Base-by-base conservation (phyloP, 2,888 invertebrate genomes). In the Mellilla xanthometata region DNA sequence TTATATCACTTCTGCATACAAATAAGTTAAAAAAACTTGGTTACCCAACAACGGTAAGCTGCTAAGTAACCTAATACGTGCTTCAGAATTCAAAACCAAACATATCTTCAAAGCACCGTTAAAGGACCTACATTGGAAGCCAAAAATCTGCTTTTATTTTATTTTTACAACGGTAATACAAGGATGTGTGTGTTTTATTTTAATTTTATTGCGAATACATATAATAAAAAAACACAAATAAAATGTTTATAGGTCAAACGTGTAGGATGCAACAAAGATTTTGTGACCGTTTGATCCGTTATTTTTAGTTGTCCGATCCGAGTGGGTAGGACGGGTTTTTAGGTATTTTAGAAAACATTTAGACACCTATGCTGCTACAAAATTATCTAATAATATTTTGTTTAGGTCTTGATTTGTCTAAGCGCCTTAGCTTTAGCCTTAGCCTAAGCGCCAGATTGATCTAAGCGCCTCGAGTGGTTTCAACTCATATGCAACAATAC, bases 11-110 rank as follows among this genome's bases (percentile, higher is more conserved):
- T n/a, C n/a, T n/a, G n/a, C n/a, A n/a, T n/a, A n/a, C n/a, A n/a
- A n/a, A n/a, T n/a, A n/a, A n/a, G n/a, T n/a, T n/a, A n/a, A n/a
- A n/a, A n/a, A n/a, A n/a, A n/a, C n/a, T n/a, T n/a, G n/a, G 19
- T 45, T 36, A 36, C 15, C 23, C 35, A 36, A 41, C 12, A 26
- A 19, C 19, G 6, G 19, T 19, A 19, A 6, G 3, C 27, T 31
- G 36, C 12, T 12, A 31, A 27, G 42, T 39, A 49, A 36, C 30
- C 29, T 28, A 48, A 48, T 31, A 43, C 49, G 43, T 49, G 43
- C 43, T 31, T 39, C 39, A 44, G 9, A 12, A 3, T 29, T 39
- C 6, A 39, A 39, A 23, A 41, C 39, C 13, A 24, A 39, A 44
- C 15, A 44, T 33, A 43, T 22, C 30, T 30, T n/a, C 8, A 4